Base-by-base conservation (phyloP, 1,140 invertebrate genomes). In the Drosophila baimaii region DNA sequence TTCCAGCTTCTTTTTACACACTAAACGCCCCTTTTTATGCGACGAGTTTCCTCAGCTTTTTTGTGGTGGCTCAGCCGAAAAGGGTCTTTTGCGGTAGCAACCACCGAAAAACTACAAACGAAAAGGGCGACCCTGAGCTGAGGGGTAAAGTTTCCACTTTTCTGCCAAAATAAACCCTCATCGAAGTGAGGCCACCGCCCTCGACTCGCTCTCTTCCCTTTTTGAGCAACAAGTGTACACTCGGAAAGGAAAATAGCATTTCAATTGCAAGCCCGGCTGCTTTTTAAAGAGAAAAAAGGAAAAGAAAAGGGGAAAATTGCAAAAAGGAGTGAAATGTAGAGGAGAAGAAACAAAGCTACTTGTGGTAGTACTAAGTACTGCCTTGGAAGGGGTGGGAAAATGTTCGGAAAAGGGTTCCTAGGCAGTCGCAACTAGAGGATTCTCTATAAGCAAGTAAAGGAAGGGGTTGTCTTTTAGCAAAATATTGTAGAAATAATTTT, bases 1-100 rank as follows among this genome's bases (percentile, higher is more conserved):
- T 29, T 55, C 49, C 66, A 59, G 58, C 58, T 63, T 57, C 66
- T 75, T 80, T 84, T 89, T 76, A 62, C 51, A 56, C 68, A 78
- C 81, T 85, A 85, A 85, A 85, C 82, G 81, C 80, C 82, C 81
- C 77, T 77, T 85, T 81, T 81, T 72, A 80, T 78, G 80, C 81
- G 77, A 78, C 66, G 84, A 80, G 84, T 89, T 89, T 89, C 66
- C 62, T 64, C 64, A 74, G 59, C 70, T 65, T 82, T 54, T 49
- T 41, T 47, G 62, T 46, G 63, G 51, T 59, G 69, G 49, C 35
- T 61, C 31, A 25, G 49, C 43, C 61, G 13, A 52, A 68, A 49
- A 75, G 56, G 56, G 64, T 68, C 49, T 56, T 35, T 49, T 74
- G 55, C 31, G 37, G 25, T 55, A 88, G 52, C 84, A 73, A 89